Evolutionary conservation across 1,140 invertebrate species (phyloP), one percentile per base, ranked within the genome.

Genomic region (Drosophila melanica): DNA sequence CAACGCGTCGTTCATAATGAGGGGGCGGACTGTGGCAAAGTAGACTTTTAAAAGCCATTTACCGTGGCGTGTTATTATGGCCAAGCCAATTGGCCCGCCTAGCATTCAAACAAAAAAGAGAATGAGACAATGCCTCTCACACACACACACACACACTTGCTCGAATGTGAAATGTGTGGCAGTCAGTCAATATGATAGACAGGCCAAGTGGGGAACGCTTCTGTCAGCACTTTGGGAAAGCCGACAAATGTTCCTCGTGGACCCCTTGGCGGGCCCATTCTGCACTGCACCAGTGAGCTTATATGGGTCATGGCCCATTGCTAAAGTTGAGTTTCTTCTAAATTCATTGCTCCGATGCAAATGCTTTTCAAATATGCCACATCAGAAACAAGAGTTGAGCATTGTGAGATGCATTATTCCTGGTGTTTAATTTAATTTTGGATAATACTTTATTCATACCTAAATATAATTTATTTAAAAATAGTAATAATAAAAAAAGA

Each of bases 31-130:
- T 89, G 33, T 67, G 72, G 62, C 76, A 87, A 87, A 87, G 82
- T 87, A 87, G 84, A 87, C 84, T 87, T 87, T 89, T 89, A 87
- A 87, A 87, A 87, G 84, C 84, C 79, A 87, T 87, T 87, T 87
- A 84, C 84, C 76, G 68, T 87, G 82, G 82, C 82, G 84, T 87
- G 81, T 87, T 86, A 86, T 86, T 86, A 86, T 75, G 81, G 79
- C 81, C 81, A 81, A 86, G 66, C 86, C 81, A 81, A 85, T 85
- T 85, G 82, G 81, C 75, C 67, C 70, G 79, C 82, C 79, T 71
- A 75, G 45, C 60, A 75, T 78, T 81, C 55, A 62, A 67, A 70
- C 18, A 27, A 59, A 39, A 74, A 50, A 64, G 60, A 60, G 47
- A 53, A 69, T 64, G 63, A 81, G 70, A 78, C 62, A 66, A 75